These are phyloP conservation scores for Meiosimyza platycephala DNA, from an alignment of 2,888 invertebrate species.

Conservation along the genomic window DNA sequence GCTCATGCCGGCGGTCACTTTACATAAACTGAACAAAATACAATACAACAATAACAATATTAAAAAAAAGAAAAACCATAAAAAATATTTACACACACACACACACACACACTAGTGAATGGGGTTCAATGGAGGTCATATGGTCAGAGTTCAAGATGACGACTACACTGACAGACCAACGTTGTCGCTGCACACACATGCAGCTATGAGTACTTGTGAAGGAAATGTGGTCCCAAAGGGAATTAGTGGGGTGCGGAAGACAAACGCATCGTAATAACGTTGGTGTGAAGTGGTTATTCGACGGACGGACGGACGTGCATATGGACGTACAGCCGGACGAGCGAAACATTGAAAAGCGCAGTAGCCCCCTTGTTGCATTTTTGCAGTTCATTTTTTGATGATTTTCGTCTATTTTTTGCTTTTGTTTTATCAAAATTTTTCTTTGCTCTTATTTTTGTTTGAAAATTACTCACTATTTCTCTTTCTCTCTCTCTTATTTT, in stretches of 20 bases:
- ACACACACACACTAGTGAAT: conserved; percentile 39
- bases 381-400: not conserved
- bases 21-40: not conserved
- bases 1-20: not conserved
- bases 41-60: conserved; percentile 19
- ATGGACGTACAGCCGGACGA: not conserved
- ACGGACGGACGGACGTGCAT: not conserved
- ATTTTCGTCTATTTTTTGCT: not conserved
- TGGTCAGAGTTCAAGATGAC: conserved; percentile 66
- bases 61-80: conserved; percentile 3
- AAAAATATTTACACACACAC: conserved; percentile 5
- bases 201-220: too few species aligned
- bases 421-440: not conserved
- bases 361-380: conserved; percentile 18
- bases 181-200: conserved; percentile 33
- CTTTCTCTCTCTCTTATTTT: not conserved
- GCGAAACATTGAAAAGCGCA: not conserved
- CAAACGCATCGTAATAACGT: not conserved
- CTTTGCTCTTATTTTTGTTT: not conserved
- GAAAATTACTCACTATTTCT: not conserved
- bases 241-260: not conserved
- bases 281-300: conserved; percentile 22
- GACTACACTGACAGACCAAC: conserved; percentile 43
- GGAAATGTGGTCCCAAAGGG: too few species aligned
- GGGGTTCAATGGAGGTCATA: conserved; percentile 64